phyloP scores from a whole-genome alignment of 2,797 vertebrate species.

The Podarcis lilfordi region DNA sequence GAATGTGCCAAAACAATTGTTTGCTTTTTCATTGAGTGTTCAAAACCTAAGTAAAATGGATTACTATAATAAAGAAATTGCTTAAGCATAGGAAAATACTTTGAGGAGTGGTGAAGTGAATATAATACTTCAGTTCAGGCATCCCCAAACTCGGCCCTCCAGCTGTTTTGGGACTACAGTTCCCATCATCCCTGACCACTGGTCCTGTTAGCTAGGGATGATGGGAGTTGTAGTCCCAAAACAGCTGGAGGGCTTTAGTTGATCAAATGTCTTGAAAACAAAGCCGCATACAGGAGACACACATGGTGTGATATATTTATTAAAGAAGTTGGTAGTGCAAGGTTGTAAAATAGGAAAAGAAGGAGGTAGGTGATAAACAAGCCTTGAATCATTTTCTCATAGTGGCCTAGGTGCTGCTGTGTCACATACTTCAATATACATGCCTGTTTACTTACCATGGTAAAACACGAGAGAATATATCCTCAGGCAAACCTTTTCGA shows the following conservation, averaged over 20 bases:
- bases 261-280: neutral
- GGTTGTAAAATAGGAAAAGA: neutral
- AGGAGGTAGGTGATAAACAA: neutral
- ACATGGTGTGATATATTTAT: conserved; percentile 15
- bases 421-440: neutral
- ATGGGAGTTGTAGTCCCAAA: too few relatives aligned
- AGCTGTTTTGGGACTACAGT: too few relatives aligned
- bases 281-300: neutral
- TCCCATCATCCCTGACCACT: too few relatives aligned
- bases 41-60: neutral
- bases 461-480: neutral
- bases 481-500: neutral
- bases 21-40: neutral
- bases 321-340: neutral
- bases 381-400: neutral
- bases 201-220: too few relatives aligned
- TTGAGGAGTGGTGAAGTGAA: fast-evolving
- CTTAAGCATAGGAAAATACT: neutral
- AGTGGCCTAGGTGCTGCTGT: too few relatives aligned
- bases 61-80: neutral
- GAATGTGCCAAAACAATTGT: neutral
- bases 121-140: neutral
- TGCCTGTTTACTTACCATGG: neutral
- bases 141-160: too few relatives aligned
- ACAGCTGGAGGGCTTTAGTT: neutral